Percentiles rank a stretch among this genome's conserved stretches.
These are phyloP conservation scores for Drosophila falleni DNA, from an alignment of 2,888 invertebrate genomes.

Conservation along the genomic window DNA sequence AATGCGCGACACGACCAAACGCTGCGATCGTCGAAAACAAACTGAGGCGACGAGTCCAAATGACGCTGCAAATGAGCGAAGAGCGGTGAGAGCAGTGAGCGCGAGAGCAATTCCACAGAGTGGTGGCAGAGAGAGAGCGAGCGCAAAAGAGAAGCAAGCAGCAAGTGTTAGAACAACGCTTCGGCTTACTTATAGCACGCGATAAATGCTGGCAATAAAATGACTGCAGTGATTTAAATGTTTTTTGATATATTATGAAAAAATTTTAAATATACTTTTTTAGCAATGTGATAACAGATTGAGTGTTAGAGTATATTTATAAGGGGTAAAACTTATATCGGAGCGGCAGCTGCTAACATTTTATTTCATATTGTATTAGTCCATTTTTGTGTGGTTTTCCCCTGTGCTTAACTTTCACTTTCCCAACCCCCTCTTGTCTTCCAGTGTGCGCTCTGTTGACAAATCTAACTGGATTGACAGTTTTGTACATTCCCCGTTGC, in stretches of 20 bases:
- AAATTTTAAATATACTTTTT: background rate
- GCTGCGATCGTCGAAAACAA: conserved; percentile 77
- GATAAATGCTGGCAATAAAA: conserved; percentile 39
- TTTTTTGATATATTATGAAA: background rate
- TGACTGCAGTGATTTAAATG: conserved; percentile 2
- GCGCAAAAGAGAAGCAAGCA: conserved; percentile 13
- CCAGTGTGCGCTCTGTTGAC: conserved; percentile 41
- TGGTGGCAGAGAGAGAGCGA: background rate
- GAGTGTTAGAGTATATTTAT: background rate
- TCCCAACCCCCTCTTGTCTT: conserved; percentile 46
- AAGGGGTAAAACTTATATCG: too few species aligned
- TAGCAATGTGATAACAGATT: background rate
- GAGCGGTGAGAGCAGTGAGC: conserved; percentile 4
- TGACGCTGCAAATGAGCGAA: conserved; percentile 15
- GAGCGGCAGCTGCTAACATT: conserved; percentile 13
- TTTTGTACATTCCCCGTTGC: conserved; percentile 42
- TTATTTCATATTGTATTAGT: background rate
- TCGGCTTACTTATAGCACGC: conserved; percentile 54
- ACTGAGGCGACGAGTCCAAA: conserved; percentile 63
- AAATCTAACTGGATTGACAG: conserved; percentile 65
- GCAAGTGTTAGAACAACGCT: conserved; percentile 30
- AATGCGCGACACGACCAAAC: conserved; percentile 65
- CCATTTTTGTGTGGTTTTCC: background rate
- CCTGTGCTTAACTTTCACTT: conserved; percentile 7
- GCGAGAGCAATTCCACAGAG: conserved; percentile 12